phyloP scores from a whole-genome alignment of 2,113 vertebrate species.

The Mirounga angustirostris region DNA sequence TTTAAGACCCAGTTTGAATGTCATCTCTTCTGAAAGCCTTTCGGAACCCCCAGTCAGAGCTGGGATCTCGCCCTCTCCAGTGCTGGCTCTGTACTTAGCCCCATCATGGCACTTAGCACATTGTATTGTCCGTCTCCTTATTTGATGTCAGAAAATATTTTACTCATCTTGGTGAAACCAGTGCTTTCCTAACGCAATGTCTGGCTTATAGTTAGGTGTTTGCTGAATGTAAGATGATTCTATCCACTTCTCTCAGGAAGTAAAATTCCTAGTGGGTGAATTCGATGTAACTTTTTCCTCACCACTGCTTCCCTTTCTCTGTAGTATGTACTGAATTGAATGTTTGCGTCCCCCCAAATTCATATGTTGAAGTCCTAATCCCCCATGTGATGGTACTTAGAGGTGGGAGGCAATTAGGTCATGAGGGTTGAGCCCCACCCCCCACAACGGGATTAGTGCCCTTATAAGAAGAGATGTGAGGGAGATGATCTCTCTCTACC shows the following conservation, averaged over 20 bases:
- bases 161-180: not conserved
- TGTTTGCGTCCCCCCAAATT: not conserved
- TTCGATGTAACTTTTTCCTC: not conserved
- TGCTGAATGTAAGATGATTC: not conserved
- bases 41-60: not conserved
- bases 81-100: not conserved
- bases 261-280: not conserved
- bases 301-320: not conserved
- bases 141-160: conserved; percentile 34
- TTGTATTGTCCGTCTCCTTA: not conserved
- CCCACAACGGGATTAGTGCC: not conserved
- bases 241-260: not conserved
- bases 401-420: not conserved
- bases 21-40: not conserved
- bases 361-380: not conserved
- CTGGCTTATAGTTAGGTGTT: not conserved
- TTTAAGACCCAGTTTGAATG: not conserved
- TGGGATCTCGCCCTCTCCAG: not conserved
- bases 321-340: not conserved
- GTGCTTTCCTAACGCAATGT: not conserved
- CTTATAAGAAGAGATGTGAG: not conserved
- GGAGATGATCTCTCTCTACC: not conserved
- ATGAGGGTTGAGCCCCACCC: not conserved
- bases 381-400: not conserved
- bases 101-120: not conserved